Evolutionary conservation across 1,140 invertebrate genomes (phyloP), one percentile per base, ranked within the genome.

Genomic region (Lepeophtheirus salmonis): DNA sequence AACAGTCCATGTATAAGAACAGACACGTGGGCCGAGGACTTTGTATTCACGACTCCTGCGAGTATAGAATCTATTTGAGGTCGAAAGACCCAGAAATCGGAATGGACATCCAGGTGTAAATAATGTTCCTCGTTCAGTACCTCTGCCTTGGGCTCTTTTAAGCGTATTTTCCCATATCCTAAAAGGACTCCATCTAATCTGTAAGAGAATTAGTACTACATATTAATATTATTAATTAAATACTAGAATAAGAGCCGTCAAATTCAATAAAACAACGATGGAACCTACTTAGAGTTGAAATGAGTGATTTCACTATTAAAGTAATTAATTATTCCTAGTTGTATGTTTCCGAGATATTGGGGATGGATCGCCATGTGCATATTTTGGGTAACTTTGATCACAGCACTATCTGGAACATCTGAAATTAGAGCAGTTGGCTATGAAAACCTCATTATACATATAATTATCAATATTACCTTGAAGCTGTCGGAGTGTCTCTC

Each of bases 1-100:
- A 57, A 57, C 17, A 24, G 17, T 17, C 55, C 55, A 30, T 57
- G 55, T 23, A 57, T 23, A 30, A 57, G 55, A n/a, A 21, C 21
- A 3, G 22, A 26, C 10, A 57, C 55, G 26, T 57, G 55, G 26
- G 55, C 26, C 13, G 55, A 25, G 26, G 20, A 24, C 25, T 57
- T 57, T 41, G 18, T 57, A 23, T 41, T 57, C 16, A 57, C 55
- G 23, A 57, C 55, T 14, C 55, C 55, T 16, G n/a, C 25, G 13
- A 57, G 55, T 13, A 24, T 20, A 41, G 13, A 16, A 16, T 25
- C 55, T n/a, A 57, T 2, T 17, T 23, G 23, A 25, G 55, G 55
- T n/a, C 55, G 23, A 41, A 57, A 57, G 6, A 57, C n/a, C 55
- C 55, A 57, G 22, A 57, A 57, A 20, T 57, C 55, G 16, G 55